phyloP scores from a whole-genome alignment of 2,113 vertebrate genomes.

The Sterna hirundo region DNA sequence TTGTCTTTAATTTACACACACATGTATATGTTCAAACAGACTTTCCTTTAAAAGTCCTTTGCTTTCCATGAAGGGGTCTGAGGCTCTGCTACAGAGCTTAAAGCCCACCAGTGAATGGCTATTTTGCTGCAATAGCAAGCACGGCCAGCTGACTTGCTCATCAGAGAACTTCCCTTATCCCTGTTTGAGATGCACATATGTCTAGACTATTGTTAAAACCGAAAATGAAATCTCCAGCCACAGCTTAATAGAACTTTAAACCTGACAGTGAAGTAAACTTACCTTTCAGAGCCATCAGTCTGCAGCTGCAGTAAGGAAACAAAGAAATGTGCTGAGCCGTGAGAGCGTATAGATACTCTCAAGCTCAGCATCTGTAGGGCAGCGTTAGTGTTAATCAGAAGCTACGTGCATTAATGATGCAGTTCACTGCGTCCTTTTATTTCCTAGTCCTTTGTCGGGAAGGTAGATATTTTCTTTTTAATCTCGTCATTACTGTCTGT shows the following conservation, averaged over 20 bases:
- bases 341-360: not conserved
- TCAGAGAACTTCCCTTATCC: slow-evolving; percentile 51
- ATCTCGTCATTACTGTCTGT: not conserved
- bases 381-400: not conserved
- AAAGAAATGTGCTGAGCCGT: slow-evolving; percentile 23
- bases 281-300: slow-evolving; percentile 30
- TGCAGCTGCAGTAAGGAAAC: slow-evolving; percentile 44
- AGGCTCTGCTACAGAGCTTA: not conserved
- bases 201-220: slow-evolving; percentile 47
- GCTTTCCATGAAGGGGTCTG: not conserved
- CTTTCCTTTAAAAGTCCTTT: not conserved
- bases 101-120: not conserved
- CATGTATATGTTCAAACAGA: not conserved
- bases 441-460: not conserved
- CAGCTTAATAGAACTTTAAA: slow-evolving; percentile 58
- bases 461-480: not conserved
- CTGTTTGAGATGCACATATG: slow-evolving; percentile 31
- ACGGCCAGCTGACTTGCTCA: slow-evolving; percentile 43
- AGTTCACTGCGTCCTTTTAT: not conserved
- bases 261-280: slow-evolving; percentile 33
- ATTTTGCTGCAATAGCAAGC: not conserved
- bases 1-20: not conserved
- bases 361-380: slow-evolving; percentile 14
- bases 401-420: not conserved
- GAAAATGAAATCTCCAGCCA: slow-evolving; percentile 50